Evolutionary conservation across 2,113 vertebrate genomes (phyloP).

Genomic region (Eulemur rufifrons): DNA sequence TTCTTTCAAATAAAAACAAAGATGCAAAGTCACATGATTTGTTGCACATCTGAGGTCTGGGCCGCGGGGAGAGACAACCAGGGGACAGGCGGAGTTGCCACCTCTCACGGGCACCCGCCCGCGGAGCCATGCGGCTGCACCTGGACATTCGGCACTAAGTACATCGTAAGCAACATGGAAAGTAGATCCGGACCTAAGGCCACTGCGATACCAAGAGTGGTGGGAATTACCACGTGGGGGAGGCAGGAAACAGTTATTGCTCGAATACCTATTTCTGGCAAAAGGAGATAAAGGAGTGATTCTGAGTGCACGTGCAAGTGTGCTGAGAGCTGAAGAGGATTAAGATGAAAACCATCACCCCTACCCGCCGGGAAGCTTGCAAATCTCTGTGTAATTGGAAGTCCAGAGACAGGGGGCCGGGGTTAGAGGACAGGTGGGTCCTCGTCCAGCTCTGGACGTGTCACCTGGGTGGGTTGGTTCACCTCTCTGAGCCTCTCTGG

Average conservation of each 20-base stretch:
- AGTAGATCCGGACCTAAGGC: not conserved
- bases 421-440: not conserved
- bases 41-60: not conserved
- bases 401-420: not conserved
- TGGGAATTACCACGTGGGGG: not conserved
- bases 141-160: too few species aligned
- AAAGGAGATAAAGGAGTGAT: not conserved
- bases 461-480: not conserved
- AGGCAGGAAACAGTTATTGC: slow-evolving; percentile 53
- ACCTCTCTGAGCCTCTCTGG: not conserved
- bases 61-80: not conserved
- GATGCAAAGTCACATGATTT: slow-evolving; percentile 32
- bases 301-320: not conserved
- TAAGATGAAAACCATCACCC: not conserved
- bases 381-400: rapidly evolving
- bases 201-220: rapidly evolving
- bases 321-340: not conserved
- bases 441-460: not conserved
- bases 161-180: not conserved
- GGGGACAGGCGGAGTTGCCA: not conserved
- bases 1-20: slow-evolving; percentile 31
- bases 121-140: rapidly evolving
- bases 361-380: not conserved
- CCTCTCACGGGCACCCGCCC: not conserved
- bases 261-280: slow-evolving; percentile 53